A percentile compares a stretch with the other conserved stretches of the same genome.
Conservation (phyloP, 2,797 vertebrate genomes). For the Gymnothorax javanicus region DNA sequence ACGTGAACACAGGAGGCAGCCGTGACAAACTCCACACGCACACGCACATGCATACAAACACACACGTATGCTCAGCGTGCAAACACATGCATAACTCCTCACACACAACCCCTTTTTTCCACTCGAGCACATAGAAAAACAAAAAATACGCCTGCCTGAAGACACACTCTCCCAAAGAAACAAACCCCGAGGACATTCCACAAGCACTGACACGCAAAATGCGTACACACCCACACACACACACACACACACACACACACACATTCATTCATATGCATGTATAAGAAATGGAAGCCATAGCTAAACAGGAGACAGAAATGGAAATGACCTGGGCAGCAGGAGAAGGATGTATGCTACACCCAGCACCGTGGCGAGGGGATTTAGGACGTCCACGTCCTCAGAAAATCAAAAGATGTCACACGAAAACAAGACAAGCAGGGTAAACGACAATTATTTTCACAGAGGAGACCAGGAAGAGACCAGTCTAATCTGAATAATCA, state of each 20-base stretch:
- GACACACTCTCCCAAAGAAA: background rate
- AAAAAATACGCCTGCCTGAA: background rate
- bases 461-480: slow-evolving; percentile 24
- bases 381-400: slow-evolving; percentile 59
- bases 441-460: slow-evolving; percentile 39
- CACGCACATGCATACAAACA: slow-evolving; percentile 2
- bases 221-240: background rate
- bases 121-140: background rate
- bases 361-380: slow-evolving; percentile 57
- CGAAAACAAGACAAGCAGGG: slow-evolving; percentile 43
- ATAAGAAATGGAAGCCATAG: slow-evolving; percentile 36
- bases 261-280: slow-evolving; percentile 24
- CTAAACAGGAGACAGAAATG: slow-evolving; percentile 55
- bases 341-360: slow-evolving; percentile 52
- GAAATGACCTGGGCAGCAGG: slow-evolving; percentile 68
- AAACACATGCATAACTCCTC: slow-evolving; percentile 9
- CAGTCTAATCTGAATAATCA: background rate
- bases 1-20: slow-evolving; percentile 37
- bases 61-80: background rate
- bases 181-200: background rate
- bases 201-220: background rate
- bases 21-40: background rate
- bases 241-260: slow-evolving; percentile 20
- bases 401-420: slow-evolving; percentile 48
- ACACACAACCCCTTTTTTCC: background rate